A percentile compares a stretch with the other conserved stretches of the same genome.
Conservation (phyloP, 2,113 vertebrate genomes). For the Heloderma charlesbogerti region DNA sequence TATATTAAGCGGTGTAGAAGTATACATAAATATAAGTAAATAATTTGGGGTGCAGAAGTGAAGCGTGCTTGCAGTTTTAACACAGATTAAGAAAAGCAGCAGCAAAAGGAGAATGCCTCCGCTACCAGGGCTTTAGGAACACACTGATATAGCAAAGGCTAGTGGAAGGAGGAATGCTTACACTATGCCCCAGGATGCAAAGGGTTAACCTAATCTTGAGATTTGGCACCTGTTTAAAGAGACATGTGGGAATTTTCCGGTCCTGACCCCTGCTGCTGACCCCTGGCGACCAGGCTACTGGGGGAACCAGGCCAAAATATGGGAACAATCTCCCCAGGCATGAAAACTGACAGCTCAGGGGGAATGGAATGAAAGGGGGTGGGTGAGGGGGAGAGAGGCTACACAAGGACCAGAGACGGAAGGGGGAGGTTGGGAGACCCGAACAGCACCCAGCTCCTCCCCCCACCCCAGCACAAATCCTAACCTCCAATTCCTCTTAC, state of each 20-base stretch:
- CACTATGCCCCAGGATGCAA: not conserved
- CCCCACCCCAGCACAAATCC: not conserved
- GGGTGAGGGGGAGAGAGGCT: not conserved
- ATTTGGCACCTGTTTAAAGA: conserved; percentile 29
- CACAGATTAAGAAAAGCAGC: not conserved
- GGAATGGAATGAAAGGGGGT: conserved; percentile 15
- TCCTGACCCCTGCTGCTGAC: conserved; percentile 55
- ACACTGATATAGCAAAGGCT: not conserved
- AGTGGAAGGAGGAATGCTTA: not conserved
- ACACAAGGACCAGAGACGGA: not conserved
- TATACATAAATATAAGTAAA: not conserved
- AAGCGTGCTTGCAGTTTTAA: not conserved
- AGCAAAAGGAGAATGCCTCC: not conserved
- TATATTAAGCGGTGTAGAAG: no score
- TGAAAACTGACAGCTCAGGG: conserved; percentile 13
- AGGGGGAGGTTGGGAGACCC: not conserved
- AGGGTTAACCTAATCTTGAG: not conserved
- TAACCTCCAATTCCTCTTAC: not conserved
- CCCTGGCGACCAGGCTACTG: conserved; percentile 34
- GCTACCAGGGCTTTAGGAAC: not conserved
- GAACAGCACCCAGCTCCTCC: not conserved
- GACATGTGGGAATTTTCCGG: conserved; percentile 34
- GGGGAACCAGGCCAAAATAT: conserved; percentile 52
- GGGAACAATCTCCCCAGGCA: conserved; percentile 33
- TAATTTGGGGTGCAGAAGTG: not conserved